Evolutionary conservation across 53 echinoderm and acorn worm species (phyloP), one percentile per base, ranked within the genome.

Genomic region (Crossaster papposus): DNA sequence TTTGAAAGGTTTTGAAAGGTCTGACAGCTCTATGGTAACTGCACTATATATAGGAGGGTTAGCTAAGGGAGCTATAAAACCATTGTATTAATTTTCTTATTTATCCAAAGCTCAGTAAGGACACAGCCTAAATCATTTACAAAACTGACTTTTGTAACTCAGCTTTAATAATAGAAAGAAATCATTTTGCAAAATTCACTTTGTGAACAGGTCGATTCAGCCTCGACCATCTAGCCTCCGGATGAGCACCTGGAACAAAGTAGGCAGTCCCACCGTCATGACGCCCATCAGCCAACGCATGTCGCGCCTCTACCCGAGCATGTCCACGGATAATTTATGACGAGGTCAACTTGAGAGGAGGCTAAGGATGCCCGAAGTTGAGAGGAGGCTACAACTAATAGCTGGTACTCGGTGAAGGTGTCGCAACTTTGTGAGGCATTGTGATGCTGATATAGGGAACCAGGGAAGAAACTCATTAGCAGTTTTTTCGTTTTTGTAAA

Each of bases 261-360:
- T 72, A 20, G 54, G 79, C 72, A 89, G 85, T 54, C 78, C 92
- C 10, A 92, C 94, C 14, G 85, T 92, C 68, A 95, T 98, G 92
- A 92, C 93, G n/a, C 98, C 98, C 1, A 86, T 98, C 34, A 98
- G 98, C 51, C 95, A 96, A 70, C 91, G 94, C 29, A 98, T 98
- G 97, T 98, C 98, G 4, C 90, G 98, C 52, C 88, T 98, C 53
- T 98, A 98, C 81, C 94, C 91, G 23, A 88, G 80, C 74, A 50
- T 78, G 20, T 54, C 91, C 68, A 51, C 79, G 68, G 91, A 91
- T 36, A 85, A 91, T 30, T 83, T 65, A 83, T 91, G 91, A 91
- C 4, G 36, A 31, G 74, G 74, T 2, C n/a, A 68, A n/a, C 24
- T 28, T 44, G 6, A 5, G 36, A 64, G 76, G 36, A 87, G 64